These are phyloP conservation scores for Cantharis rustica DNA, from an alignment of 2,888 invertebrate genomes.

Conservation along the genomic window DNA sequence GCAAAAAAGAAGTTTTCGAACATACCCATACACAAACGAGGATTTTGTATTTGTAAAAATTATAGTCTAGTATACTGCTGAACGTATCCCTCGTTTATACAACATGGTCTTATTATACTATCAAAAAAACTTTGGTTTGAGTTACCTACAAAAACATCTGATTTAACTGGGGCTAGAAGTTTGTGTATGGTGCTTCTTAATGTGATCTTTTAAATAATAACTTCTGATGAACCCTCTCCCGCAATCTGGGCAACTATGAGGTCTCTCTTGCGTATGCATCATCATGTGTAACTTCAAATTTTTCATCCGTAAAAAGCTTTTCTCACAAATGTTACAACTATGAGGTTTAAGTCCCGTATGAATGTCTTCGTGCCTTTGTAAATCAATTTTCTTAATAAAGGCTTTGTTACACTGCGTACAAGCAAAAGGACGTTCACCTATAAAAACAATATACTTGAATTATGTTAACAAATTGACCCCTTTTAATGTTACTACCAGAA, in stretches of 20 bases:
- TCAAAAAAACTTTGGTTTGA: neutral
- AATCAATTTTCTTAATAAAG: conserved; percentile 45
- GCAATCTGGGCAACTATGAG: conserved; percentile 45
- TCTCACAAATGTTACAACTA: conserved; percentile 42
- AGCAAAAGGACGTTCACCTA: conserved; percentile 44
- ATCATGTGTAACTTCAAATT: conserved; percentile 46
- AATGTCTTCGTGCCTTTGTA: conserved; percentile 46
- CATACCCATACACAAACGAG: too few species aligned
- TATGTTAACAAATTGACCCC: neutral
- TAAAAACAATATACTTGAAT: neutral
- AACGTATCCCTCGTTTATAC: neutral
- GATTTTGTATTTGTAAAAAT: too few species aligned
- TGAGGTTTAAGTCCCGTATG: conserved; percentile 44
- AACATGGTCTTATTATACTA: neutral
- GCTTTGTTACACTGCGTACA: conserved; percentile 44
- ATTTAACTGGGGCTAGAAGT: neutral
- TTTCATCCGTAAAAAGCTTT: conserved; percentile 43
- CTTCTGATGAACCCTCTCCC: conserved; percentile 46
- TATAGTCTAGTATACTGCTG: too few species aligned
- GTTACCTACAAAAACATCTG: neutral
- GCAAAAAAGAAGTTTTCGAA: too few species aligned
- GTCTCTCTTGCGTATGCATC: conserved; percentile 46
- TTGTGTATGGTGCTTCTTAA: conserved; percentile 39
- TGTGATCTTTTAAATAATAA: conserved; percentile 45
- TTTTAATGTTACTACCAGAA: conserved; percentile 42